These are phyloP conservation scores for Ptilorrhoa leucosticta DNA, from an alignment of 2,113 vertebrate species.

Conservation along the genomic window DNA sequence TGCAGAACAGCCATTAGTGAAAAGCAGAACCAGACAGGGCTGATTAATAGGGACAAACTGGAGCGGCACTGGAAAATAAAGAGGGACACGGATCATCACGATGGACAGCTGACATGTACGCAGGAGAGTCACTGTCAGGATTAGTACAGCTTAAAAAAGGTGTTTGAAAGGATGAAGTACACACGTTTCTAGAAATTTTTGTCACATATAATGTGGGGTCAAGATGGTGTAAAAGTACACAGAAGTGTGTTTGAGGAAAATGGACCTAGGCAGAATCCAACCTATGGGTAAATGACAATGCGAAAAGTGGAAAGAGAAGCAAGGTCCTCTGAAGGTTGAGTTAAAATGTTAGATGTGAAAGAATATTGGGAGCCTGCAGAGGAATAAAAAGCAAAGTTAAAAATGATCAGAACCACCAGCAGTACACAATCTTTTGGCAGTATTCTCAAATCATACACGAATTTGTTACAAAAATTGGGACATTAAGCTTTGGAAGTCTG, in stretches of 20 bases:
- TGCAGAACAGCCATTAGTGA: background rate
- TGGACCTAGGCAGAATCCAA: background rate
- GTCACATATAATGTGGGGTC: background rate
- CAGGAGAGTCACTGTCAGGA: background rate
- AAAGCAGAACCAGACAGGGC: background rate
- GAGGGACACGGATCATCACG: background rate
- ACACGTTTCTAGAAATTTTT: background rate
- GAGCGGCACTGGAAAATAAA: background rate
- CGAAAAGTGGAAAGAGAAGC: background rate
- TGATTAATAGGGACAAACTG: background rate
- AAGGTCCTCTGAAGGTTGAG: background rate
- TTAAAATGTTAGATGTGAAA: background rate
- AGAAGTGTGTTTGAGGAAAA: background rate
- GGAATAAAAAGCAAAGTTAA: background rate
- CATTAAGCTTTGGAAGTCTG: background rate
- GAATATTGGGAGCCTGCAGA: background rate
- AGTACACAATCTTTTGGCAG: background rate
- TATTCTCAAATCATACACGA: background rate
- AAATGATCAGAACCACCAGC: background rate
- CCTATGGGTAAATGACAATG: background rate
- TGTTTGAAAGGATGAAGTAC: background rate
- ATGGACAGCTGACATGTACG: background rate
- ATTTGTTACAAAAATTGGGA: background rate
- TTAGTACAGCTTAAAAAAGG: background rate
- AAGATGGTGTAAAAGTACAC: background rate